phyloP scores from a whole-genome alignment of 2,888 invertebrate species.

The Lysandra bellargus region DNA sequence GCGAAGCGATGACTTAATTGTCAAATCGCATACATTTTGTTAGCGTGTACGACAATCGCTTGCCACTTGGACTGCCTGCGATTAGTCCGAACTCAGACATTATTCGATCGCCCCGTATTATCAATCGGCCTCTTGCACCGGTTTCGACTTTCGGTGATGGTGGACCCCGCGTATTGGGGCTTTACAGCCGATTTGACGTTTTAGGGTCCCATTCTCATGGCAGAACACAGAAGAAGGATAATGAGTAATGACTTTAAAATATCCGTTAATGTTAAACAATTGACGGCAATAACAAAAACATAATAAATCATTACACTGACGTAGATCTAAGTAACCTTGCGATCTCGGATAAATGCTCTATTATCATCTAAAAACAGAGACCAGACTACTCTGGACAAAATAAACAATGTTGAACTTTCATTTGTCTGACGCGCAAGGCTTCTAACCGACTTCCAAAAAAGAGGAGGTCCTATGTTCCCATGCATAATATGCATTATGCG shows the following conservation, averaged over 20 bases:
- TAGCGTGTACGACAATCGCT: no score
- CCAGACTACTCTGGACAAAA: slow-evolving; percentile 21
- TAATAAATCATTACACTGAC: slow-evolving; percentile 15
- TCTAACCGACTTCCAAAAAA: not conserved
- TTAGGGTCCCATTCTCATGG: no score
- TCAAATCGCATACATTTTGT: no score
- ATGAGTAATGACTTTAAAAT: not conserved
- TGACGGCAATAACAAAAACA: not conserved
- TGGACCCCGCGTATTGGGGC: no score
- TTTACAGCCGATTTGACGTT: no score
- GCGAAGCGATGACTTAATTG: no score
- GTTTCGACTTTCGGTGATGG: no score
- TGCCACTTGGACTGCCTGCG: no score
- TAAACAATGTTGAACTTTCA: slow-evolving; percentile 10
- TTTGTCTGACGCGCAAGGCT: not conserved
- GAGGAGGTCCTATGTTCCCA: not conserved
- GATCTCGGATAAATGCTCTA: slow-evolving; percentile 33
- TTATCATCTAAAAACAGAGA: not conserved
- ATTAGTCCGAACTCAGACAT: no score
- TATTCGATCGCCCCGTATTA: no score
- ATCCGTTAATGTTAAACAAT: not conserved
- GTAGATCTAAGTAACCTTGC: slow-evolving; percentile 30
- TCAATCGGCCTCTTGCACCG: no score
- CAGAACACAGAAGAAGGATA: not conserved
- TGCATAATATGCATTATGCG: no score